These are phyloP conservation scores for Porites lobata DNA, from an alignment of 92 coral and sea anemone species.

Conservation along the genomic window DNA sequence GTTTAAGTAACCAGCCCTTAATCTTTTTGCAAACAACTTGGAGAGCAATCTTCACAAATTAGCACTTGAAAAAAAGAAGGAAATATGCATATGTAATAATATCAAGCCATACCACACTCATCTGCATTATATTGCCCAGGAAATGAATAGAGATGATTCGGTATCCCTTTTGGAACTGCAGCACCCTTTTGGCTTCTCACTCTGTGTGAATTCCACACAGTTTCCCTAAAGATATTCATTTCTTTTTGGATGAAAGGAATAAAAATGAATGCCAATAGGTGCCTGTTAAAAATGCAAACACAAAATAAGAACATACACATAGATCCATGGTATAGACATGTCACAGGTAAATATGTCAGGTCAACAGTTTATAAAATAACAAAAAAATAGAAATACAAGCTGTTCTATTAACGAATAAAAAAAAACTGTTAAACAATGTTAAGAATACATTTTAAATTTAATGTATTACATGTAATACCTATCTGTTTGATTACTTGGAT, in stretches of 20 bases:
- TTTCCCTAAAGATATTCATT: slow-evolving; percentile 62
- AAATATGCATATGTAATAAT: too few species aligned
- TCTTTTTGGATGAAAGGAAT: slow-evolving; percentile 69
- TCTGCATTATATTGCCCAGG: slow-evolving; percentile 48
- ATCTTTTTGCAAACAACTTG: neutral
- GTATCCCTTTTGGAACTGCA: slow-evolving; percentile 73
- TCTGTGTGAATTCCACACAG: slow-evolving; percentile 73
- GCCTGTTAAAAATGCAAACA: slow-evolving; percentile 20
- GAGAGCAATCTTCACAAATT: slow-evolving; percentile 16
- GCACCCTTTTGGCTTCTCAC: slow-evolving; percentile 71
- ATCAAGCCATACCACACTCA: slow-evolving; percentile 50
- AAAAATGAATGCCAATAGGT: slow-evolving; percentile 64
- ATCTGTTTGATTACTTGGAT: slow-evolving; percentile 61
- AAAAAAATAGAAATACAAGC: slow-evolving; percentile 3
- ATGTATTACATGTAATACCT: slow-evolving; percentile 17
- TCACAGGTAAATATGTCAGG: neutral
- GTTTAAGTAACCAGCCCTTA: too few species aligned
- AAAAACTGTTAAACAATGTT: too few species aligned
- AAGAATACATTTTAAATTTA: neutral
- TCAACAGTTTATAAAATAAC: slow-evolving; percentile 7
- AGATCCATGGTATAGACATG: neutral
- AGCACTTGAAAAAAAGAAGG: neutral
- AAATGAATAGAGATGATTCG: slow-evolving; percentile 30
- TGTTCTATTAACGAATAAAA: neutral
- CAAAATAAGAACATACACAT: slow-evolving; percentile 5